A percentile compares a stretch with the other conserved stretches of the same genome.
Evolutionary conservation across 2,797 vertebrate species (phyloP).

Genomic region (Dryobates pubescens): DNA sequence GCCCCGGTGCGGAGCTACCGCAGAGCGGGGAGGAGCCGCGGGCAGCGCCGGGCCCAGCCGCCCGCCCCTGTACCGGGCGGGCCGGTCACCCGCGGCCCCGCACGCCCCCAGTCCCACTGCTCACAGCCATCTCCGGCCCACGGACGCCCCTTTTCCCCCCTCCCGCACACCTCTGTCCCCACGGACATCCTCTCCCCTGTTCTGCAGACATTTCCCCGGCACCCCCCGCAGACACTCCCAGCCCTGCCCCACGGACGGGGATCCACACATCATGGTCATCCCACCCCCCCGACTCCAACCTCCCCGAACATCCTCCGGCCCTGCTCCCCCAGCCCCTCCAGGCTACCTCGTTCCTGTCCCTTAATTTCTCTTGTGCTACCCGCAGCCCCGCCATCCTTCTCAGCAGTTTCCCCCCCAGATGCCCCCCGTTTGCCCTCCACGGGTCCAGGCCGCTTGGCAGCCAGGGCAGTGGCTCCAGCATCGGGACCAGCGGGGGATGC

Average conservation of each 20-base stretch:
- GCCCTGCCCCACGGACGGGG: neutral
- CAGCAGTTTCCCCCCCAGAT: no score
- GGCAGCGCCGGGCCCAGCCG: neutral
- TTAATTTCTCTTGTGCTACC: neutral
- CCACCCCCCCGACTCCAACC: no score
- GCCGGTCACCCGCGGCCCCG: no score
- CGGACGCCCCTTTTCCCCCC: neutral
- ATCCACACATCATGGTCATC: neutral
- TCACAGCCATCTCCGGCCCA: neutral
- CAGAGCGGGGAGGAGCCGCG: conserved; percentile 15
- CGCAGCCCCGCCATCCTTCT: no score
- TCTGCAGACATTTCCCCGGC: no score
- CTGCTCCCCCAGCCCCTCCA: neutral
- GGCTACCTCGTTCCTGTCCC: neutral
- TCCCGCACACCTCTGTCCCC: neutral
- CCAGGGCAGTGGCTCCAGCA: neutral
- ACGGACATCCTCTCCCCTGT: neutral
- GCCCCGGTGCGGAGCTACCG: conserved; percentile 5
- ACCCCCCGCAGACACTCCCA: neutral
- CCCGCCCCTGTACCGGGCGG: neutral
- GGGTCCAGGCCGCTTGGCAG: neutral
- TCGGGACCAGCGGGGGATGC: neutral
- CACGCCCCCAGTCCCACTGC: neutral
- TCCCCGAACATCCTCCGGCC: neutral
- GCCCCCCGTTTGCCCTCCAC: no score